Percentiles rank a stretch among this genome's conserved stretches.
phyloP scores from a whole-genome alignment of 2,113 vertebrate genomes.

The Cyphomyrus discorhynchus region DNA sequence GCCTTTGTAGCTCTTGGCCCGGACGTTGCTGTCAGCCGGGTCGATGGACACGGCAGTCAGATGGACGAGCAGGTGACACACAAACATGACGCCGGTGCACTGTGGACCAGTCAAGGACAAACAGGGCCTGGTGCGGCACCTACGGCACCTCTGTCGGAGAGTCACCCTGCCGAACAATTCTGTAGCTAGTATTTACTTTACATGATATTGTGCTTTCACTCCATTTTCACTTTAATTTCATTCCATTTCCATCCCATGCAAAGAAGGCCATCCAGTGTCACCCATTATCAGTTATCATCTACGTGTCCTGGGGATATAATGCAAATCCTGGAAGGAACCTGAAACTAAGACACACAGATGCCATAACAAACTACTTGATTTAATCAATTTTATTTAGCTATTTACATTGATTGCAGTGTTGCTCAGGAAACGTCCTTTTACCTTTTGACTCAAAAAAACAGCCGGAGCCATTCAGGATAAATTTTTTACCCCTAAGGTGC shows the following conservation, averaged over 20 bases:
- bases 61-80: constrained; percentile 78
- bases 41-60: constrained; percentile 83
- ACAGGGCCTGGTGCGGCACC: constrained; percentile 28
- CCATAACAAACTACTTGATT: not conserved
- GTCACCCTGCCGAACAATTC: not conserved
- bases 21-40: constrained; percentile 82
- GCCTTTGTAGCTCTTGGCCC: constrained; percentile 69
- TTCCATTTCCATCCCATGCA: not conserved
- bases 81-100: constrained; percentile 80
- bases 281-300: not conserved
- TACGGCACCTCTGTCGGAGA: not conserved
- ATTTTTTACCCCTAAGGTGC: not conserved
- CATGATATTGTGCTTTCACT: not conserved
- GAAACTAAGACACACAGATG: not conserved
- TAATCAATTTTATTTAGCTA: not conserved
- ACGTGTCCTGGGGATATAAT: not conserved
- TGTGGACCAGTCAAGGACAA: constrained; percentile 42
- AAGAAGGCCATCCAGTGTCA: not conserved
- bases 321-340: not conserved
- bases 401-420: not conserved
- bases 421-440: not conserved
- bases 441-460: not conserved
- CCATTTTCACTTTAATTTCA: too few relatives aligned
- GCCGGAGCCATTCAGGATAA: not conserved
- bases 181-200: not conserved